Conservation (phyloP, 2,113 vertebrate genomes). For the Excalfactoria chinensis region DNA sequence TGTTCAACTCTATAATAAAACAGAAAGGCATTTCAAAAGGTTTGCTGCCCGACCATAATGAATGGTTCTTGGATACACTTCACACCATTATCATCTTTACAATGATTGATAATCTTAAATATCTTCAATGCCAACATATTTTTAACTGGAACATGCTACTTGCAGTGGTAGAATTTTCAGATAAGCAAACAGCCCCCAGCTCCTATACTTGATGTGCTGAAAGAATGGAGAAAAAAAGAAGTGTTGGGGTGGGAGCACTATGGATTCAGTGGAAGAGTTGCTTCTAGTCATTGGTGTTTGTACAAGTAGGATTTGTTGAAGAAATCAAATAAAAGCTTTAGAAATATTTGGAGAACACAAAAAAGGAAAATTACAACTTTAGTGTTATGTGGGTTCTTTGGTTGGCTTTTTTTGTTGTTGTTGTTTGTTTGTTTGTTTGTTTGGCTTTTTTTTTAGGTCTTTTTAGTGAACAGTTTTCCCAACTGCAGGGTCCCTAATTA, state of each 20-base stretch:
- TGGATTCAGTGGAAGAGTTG: neutral
- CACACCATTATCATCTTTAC: neutral
- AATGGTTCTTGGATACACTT: neutral
- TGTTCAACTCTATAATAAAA: neutral
- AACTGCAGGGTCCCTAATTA: constrained; percentile 48
- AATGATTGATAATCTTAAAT: neutral
- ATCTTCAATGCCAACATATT: neutral
- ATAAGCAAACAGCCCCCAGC: neutral
- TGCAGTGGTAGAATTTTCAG: constrained; percentile 4
- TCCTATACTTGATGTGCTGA: neutral
- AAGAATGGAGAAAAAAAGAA: neutral
- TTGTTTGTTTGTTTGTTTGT: neutral
- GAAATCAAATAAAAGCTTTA: neutral
- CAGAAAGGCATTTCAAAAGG: neutral
- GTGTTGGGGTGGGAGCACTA: neutral
- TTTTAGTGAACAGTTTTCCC: constrained; percentile 25
- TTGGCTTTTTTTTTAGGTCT: neutral
- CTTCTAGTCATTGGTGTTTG: neutral
- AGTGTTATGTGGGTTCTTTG: neutral
- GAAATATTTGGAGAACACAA: neutral
- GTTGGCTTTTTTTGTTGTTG: too few relatives aligned
- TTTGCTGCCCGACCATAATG: neutral
- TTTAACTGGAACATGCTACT: neutral
- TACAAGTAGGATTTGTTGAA: neutral
- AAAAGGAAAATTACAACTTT: neutral